A percentile compares a stretch with the other conserved stretches of the same genome.
Conservation (phyloP, 2,797 vertebrate genomes). For the Cuniculus paca region DNA sequence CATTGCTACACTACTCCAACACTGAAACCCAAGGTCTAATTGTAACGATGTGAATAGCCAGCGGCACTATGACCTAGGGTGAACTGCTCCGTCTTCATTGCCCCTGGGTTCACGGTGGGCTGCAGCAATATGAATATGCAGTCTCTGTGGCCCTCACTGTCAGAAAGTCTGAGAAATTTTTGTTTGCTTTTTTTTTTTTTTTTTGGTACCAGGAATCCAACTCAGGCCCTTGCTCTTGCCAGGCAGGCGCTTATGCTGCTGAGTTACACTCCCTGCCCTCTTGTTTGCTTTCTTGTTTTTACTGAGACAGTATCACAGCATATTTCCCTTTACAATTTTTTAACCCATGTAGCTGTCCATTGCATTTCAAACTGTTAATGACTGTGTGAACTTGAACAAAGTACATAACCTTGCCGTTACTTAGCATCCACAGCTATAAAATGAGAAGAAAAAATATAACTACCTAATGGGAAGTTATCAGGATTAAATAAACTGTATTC, state of each 20-base stretch:
- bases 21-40: neutral
- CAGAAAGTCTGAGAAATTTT: neutral
- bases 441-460: neutral
- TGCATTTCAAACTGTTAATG: neutral
- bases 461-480: neutral
- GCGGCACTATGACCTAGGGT: neutral
- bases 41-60: neutral
- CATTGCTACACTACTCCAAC: neutral
- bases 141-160: neutral
- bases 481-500: conserved; percentile 10
- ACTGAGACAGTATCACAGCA: neutral
- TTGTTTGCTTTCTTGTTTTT: neutral
- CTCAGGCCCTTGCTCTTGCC: no score
- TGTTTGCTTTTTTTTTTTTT: neutral
- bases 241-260: no score
- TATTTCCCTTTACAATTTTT: neutral
- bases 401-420: accelerated
- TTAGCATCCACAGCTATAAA: neutral
- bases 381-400: neutral
- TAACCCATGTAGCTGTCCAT: neutral
- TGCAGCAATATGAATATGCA: neutral
- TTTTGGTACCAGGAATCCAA: no score
- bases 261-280: neutral
- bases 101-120: neutral
- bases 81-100: neutral